Evolutionary conservation across 2,888 invertebrate genomes (phyloP).

Genomic region (Drosophila limbata): DNA sequence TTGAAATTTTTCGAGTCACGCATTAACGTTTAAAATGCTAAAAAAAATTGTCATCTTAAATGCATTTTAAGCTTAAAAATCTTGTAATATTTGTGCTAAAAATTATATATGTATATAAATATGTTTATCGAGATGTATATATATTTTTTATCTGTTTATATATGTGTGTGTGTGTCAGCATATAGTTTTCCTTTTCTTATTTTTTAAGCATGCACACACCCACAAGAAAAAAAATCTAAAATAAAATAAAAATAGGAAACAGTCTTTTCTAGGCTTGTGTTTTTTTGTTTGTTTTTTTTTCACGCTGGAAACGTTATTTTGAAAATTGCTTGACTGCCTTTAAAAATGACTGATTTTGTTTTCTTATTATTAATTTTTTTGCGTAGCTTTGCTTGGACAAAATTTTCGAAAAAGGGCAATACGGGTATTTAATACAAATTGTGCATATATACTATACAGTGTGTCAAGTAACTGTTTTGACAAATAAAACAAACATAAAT

Average conservation of each 20-base stretch:
- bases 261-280: constrained; percentile 62
- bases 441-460: constrained; percentile 9
- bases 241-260: constrained; percentile 55
- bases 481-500: neutral
- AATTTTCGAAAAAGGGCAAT: constrained; percentile 43
- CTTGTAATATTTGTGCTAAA: constrained; percentile 61
- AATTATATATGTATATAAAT: constrained; percentile 29
- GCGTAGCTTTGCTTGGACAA: constrained; percentile 60
- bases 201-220: constrained; percentile 6
- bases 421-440: constrained; percentile 15
- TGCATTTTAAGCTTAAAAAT: constrained; percentile 65
- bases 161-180: neutral
- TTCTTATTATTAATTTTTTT: constrained; percentile 18
- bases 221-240: constrained; percentile 8
- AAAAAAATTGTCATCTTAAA: constrained; percentile 51
- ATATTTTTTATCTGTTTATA: constrained; percentile 10
- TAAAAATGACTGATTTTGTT: constrained; percentile 8
- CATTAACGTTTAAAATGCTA: constrained; percentile 17
- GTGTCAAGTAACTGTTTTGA: neutral
- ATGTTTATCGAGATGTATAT: neutral
- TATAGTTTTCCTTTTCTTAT: neutral
- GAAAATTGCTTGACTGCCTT: constrained; percentile 49
- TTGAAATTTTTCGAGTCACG: neutral
- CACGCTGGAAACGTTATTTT: constrained; percentile 61
- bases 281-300: constrained; percentile 47